Evolutionary conservation across 2,888 invertebrate species (phyloP).

Genomic region (Hyposoter didymator): DNA sequence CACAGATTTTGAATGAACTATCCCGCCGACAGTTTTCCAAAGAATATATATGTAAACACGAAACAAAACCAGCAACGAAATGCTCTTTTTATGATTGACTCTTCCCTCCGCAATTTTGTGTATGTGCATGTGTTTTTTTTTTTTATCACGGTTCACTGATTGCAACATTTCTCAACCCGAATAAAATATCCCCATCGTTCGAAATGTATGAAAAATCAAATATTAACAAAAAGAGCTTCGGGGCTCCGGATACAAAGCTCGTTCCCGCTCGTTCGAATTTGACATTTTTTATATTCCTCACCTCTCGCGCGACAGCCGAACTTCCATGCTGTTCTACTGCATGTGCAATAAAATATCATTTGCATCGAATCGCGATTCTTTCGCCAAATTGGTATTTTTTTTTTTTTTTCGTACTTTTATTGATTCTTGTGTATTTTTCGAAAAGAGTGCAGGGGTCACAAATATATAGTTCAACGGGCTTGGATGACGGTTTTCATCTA

Average conservation of each 20-base stretch:
- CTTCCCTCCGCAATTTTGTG: not conserved
- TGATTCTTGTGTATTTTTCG: not conserved
- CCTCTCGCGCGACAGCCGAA: constrained; percentile 13
- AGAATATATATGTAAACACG: not conserved
- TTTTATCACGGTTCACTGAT: not conserved
- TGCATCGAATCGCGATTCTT: not conserved
- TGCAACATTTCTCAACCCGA: not conserved
- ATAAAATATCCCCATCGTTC: constrained; percentile 4
- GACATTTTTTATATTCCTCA: not conserved
- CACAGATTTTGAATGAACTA: not conserved
- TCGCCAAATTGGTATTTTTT: no score
- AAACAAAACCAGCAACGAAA: not conserved
- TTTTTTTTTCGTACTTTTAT: constrained; percentile 17
- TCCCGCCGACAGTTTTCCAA: not conserved
- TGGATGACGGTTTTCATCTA: constrained; percentile 49
- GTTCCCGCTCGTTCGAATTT: not conserved
- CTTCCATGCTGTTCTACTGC: constrained; percentile 27
- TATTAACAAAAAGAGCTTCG: not conserved
- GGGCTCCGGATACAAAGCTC: not conserved
- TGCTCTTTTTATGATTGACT: not conserved
- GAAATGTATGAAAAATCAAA: not conserved
- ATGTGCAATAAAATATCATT: constrained; percentile 15
- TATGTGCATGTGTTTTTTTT: not conserved
- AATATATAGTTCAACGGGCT: constrained; percentile 27
- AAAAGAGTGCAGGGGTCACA: constrained; percentile 24